Conservation (phyloP, 2,888 invertebrate genomes). For the Bruchidius siliquastri region DNA sequence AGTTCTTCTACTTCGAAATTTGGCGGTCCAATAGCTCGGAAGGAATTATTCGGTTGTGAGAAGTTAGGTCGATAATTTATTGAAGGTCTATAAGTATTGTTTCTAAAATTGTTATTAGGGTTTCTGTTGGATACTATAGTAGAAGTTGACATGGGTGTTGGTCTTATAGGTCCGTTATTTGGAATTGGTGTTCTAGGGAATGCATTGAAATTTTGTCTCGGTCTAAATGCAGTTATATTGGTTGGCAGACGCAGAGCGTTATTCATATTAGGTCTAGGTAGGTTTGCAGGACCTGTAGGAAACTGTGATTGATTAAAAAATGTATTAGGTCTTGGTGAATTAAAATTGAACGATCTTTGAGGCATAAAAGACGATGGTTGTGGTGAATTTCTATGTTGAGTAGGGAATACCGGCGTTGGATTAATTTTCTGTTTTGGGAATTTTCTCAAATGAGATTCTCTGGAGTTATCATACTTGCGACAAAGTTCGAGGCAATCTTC, state of each 20-base stretch:
- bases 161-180: no score
- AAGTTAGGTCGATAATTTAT: not conserved
- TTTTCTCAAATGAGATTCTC: no score
- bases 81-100: not conserved
- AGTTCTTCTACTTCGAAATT: no score
- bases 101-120: not conserved
- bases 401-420: not conserved
- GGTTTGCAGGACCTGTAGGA: no score
- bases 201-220: no score
- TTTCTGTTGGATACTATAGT: not conserved
- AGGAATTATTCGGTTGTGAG: no score
- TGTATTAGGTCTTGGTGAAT: not conserved
- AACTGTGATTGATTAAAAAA: not conserved
- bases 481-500: not conserved
- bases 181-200: no score
- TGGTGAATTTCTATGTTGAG: not conserved
- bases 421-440: not conserved
- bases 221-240: no score
- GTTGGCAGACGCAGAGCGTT: no score
- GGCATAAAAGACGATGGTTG: not conserved
- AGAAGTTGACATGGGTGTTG: no score
- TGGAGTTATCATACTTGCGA: not conserved
- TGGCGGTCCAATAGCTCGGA: no score
- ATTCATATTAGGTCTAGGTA: no score
- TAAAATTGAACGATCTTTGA: not conserved